Base-by-base conservation (phyloP, 2,888 invertebrate genomes). In the Melieria picta region DNA sequence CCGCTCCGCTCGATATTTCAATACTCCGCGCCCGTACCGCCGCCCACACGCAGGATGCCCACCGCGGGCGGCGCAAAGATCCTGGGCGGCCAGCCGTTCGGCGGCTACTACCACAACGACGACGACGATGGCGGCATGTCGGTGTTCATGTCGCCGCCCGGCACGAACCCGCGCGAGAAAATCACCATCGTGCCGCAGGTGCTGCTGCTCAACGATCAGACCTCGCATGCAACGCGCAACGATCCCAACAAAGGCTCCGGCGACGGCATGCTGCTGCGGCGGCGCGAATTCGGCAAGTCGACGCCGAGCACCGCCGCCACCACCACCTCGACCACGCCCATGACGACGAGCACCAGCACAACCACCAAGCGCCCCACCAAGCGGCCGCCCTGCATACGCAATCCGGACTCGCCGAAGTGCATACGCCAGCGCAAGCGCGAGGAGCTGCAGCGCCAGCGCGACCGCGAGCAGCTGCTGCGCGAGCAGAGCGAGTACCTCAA, bases 161-260 rank as follows among this genome's bases (percentile, higher is more conserved):
- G 78, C 6, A 76, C 76, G 3, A 63, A 65, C 4, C 77, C 77
- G 4, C 80, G 79, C 4, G 82, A 80, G 45, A 84, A 81, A 71
- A 84, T 84, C 16, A 82, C 83, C 9, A 82, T 84, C 13, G 84
- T 84, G 11, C 85, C 87, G 1, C 86, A 86, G 73, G 85, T 87
- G 7, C 78, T 86, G 73, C 68, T 87, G 16, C 76, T 86, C 4
- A 84, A 85, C 66, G 86, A 86, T 77, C 84, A 84, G 71, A 81
- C 80, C 5, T 60, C 13, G 76, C 61, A 77, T 75, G 45, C 74
- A 74, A 30, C 72, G 77, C 13, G 77, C 75, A 45, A 80, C 79
- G 46, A 74, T 72, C 30, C 74, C 73, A 11, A 56, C 73, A 74
- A 72, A 65, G 11, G 62, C 58, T 4, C 61, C 52, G 42, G 62